Base-by-base conservation (phyloP, 2,113 vertebrate genomes). In the Etheostoma spectabile region DNA sequence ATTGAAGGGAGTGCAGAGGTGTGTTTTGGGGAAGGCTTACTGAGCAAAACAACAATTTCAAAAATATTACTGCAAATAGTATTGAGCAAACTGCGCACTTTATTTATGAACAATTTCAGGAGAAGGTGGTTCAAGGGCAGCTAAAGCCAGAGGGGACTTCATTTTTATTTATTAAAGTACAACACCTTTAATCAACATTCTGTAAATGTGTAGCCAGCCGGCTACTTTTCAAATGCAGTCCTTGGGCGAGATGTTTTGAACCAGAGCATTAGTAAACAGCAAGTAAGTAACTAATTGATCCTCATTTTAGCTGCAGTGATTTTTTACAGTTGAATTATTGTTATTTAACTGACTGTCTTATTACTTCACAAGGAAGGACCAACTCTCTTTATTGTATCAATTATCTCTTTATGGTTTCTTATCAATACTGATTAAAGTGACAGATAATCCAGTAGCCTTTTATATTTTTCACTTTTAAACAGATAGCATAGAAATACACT, bases 1-100 rank as follows among this genome's bases (percentile, higher is more conserved):
- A 90, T 86, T 67, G 66, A 74, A 62, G 68, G 38, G 59, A 86
- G 66, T 55, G 73, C 75, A 80, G 73, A 74, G 55, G 59, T 2
- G 0, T 82, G 80, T 86, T 83, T 78, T 49, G 49, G 60, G 71
- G 35, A 73, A 75, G 38, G 19, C 48, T 73, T 13, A 11, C 68
- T 10, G 56, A 70, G 77, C 14, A 67, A 64, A 74, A 79, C 61
- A 64, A 48, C 38, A 72, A 76, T 8, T 42, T 0, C 5, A 1
- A 27, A 27, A 27, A 27, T 27, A 24, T 30, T 15, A 55, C 11
- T 56, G 27, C 8, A 1, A 72, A 60, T n/a, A 13, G 16, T 38
- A 57, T 27, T 52, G 35, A 88, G 81, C 42, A 48, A 73, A 46
- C 35, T 2, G 5, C 1, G 7, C 8, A 22, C 59, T 38, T 48